phyloP scores from a whole-genome alignment of 2,113 vertebrate genomes.

The Apteryx mantelli region DNA sequence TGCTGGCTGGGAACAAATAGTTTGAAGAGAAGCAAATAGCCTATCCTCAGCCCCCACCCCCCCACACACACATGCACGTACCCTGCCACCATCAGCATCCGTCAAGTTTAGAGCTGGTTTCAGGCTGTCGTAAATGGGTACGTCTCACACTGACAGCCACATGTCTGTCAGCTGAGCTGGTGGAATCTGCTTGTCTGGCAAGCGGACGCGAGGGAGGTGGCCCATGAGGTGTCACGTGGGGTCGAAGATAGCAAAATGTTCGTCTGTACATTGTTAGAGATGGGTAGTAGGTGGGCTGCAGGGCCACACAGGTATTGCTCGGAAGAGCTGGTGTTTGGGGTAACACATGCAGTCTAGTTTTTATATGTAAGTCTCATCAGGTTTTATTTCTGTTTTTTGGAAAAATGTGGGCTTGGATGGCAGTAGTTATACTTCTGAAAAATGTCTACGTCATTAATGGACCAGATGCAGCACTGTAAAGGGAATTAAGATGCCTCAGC shows the following conservation, averaged over 20 bases:
- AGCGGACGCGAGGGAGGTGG: not conserved
- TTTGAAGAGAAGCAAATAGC: not conserved
- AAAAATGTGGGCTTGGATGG: not conserved
- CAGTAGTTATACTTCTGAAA: not conserved
- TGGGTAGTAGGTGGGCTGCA: not conserved
- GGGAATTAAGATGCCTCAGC: not conserved
- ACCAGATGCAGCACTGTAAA: not conserved
- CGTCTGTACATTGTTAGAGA: not conserved
- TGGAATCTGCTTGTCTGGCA: constrained; percentile 47
- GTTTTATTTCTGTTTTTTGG: not conserved
- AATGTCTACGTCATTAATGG: not conserved
- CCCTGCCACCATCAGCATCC: not conserved
- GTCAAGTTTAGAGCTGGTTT: not conserved
- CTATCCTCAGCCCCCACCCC: not conserved
- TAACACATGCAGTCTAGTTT: not conserved
- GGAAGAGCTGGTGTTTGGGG: not conserved
- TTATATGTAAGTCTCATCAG: not conserved
- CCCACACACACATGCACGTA: no score
- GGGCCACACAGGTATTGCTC: not conserved
- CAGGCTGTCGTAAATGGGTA: not conserved
- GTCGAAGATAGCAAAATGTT: not conserved
- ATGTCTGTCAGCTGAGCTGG: constrained; percentile 38
- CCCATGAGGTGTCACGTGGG: not conserved
- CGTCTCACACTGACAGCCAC: not conserved
- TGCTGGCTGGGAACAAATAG: not conserved